These are phyloP conservation scores for Turritopsis dohrnii DNA, from an alignment of 30 jellyfish, hydroid and myxozoan genomes.

Conservation along the genomic window DNA sequence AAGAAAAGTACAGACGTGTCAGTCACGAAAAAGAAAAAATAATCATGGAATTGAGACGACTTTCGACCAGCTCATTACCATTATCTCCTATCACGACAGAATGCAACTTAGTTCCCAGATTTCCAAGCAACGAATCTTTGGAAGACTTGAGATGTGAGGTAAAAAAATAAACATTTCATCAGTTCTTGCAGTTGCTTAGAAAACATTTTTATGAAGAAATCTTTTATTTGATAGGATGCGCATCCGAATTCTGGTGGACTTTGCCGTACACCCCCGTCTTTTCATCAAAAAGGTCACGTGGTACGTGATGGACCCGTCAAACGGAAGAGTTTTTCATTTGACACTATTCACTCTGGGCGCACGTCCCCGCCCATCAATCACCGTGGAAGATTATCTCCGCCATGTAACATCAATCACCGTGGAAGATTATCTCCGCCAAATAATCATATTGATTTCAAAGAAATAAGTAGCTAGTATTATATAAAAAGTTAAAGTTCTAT, in stretches of 20 bases:
- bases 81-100: slow-evolving; percentile 24
- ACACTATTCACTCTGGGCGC: not conserved
- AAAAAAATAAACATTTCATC: not conserved
- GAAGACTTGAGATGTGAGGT: not conserved
- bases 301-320: not conserved
- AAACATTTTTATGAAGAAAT: not conserved
- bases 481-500: too few species aligned
- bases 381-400: not conserved
- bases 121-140: not conserved
- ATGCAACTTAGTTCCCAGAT: not conserved
- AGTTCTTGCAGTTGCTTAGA: not conserved
- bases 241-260: not conserved
- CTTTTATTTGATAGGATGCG: not conserved
- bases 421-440: not conserved
- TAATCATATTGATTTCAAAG: not conserved
- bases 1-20: slow-evolving; percentile 35
- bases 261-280: not conserved
- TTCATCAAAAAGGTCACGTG: not conserved
- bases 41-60: slow-evolving; percentile 43
- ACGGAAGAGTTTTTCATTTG: not conserved
- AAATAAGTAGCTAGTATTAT: not conserved
- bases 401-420: not conserved
- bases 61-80: slow-evolving; percentile 46
- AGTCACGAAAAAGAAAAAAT: slow-evolving; percentile 46
- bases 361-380: not conserved